These are phyloP conservation scores for Drosophila kohkoa DNA, from an alignment of 1,140 invertebrate species.

Conservation along the genomic window DNA sequence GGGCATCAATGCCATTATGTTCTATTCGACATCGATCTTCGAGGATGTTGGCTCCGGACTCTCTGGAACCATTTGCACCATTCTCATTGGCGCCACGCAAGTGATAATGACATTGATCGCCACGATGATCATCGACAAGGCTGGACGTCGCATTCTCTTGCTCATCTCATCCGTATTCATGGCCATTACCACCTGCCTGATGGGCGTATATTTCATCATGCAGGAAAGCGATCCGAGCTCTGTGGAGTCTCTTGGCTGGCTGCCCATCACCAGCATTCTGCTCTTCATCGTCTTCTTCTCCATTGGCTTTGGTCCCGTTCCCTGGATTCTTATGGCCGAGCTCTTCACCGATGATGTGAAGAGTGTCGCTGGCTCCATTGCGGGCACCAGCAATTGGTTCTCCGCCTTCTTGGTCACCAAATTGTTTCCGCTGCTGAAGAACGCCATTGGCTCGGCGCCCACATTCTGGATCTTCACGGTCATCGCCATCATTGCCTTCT, in stretches of 20 bases:
- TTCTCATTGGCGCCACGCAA: conserved; percentile 91
- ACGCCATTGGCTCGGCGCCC: conserved; percentile 86
- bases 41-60: conserved; percentile 79
- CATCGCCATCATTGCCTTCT: conserved; percentile 88
- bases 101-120: conserved; percentile 89
- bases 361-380: conserved; percentile 90
- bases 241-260: conserved; percentile 86
- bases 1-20: conserved; percentile 77
- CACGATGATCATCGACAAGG: conserved; percentile 88
- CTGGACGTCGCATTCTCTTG: conserved; percentile 90
- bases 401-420: conserved; percentile 94
- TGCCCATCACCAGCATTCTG: conserved; percentile 91
- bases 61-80: conserved; percentile 87
- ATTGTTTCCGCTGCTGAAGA: conserved; percentile 84
- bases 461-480: conserved; percentile 91
- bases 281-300: conserved; percentile 92
- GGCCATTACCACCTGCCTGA: conserved; percentile 87
- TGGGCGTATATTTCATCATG: conserved; percentile 89
- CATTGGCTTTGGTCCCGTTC: conserved; percentile 92
- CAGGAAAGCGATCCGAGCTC: conserved; percentile 53
- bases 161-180: conserved; percentile 88
- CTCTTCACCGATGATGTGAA: conserved; percentile 91
- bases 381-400: conserved; percentile 91
- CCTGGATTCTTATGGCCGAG: conserved; percentile 92
- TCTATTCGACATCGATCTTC: conserved; percentile 73